Conservation (phyloP, 2,888 invertebrate species). For the Agonopterix alstromeriana region DNA sequence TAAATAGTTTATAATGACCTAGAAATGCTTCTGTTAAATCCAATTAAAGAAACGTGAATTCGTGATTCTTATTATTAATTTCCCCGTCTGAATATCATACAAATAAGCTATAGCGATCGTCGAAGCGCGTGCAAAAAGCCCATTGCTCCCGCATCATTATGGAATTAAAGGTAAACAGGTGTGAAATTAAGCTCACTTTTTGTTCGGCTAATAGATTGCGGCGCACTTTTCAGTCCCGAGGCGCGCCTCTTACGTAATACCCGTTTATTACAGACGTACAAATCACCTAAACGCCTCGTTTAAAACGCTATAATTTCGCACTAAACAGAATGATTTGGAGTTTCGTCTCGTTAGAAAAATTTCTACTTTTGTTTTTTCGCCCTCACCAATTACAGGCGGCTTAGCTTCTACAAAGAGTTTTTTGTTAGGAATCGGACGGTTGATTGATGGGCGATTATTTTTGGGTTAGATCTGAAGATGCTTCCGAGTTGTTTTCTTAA, state of each 20-base stretch:
- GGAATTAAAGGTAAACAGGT: slow-evolving; percentile 71
- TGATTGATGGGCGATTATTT: slow-evolving; percentile 74
- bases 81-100: slow-evolving; percentile 20
- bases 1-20: too few relatives aligned
- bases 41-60: slow-evolving; percentile 18
- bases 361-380: slow-evolving; percentile 70
- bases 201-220: slow-evolving; percentile 64
- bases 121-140: slow-evolving; percentile 54
- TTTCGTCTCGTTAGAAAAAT: slow-evolving; percentile 69
- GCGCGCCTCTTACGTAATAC: slow-evolving; percentile 58
- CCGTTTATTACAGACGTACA: slow-evolving; percentile 55
- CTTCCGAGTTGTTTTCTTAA: slow-evolving; percentile 60
- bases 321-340: slow-evolving; percentile 70
- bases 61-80: slow-evolving; percentile 27
- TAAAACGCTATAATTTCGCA: slow-evolving; percentile 73
- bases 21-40: too few relatives aligned
- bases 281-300: slow-evolving; percentile 65
- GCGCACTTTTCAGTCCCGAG: slow-evolving; percentile 51
- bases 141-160: slow-evolving; percentile 57
- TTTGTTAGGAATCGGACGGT: slow-evolving; percentile 40
- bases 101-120: slow-evolving; percentile 24
- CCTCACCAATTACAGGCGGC: slow-evolving; percentile 55
- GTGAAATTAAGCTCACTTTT: slow-evolving; percentile 73
- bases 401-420: slow-evolving; percentile 55
- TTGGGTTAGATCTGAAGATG: slow-evolving; percentile 56